phyloP scores from a whole-genome alignment of 2,888 invertebrate genomes.

The Caradrina clavipalpis region DNA sequence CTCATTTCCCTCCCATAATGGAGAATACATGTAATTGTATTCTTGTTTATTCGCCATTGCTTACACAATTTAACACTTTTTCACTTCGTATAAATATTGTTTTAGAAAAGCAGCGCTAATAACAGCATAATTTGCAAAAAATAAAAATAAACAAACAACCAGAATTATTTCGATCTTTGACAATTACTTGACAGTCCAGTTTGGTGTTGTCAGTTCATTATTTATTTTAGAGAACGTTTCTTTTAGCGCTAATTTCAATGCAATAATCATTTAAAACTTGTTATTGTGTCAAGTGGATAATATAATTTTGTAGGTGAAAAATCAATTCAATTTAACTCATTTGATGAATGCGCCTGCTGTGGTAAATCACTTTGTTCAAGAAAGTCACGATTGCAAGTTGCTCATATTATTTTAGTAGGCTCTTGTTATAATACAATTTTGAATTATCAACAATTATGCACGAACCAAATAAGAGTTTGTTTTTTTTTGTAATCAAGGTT shows the following conservation, averaged over 20 bases:
- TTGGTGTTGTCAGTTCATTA: slow-evolving; percentile 19
- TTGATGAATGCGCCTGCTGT: not conserved
- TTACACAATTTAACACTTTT: not conserved
- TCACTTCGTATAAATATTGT: not conserved
- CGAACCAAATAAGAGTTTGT: not conserved
- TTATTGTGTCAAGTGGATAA: not conserved
- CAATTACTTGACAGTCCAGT: not conserved
- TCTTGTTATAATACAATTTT: not conserved
- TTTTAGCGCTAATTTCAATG: not conserved
- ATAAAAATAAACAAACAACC: slow-evolving; percentile 30
- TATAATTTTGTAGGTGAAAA: too few relatives aligned
- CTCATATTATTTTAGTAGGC: slow-evolving; percentile 27
- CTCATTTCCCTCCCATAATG: slow-evolving; percentile 72
- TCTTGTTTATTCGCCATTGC: slow-evolving; percentile 63
- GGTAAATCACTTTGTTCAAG: too few relatives aligned
- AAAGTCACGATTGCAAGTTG: not conserved
- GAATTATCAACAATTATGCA: not conserved
- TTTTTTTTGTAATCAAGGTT: not conserved
- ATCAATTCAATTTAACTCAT: not conserved
- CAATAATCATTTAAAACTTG: not conserved
- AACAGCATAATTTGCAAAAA: not conserved
- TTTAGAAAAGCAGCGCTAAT: not conserved
- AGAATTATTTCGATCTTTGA: not conserved
- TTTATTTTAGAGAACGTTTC: not conserved
- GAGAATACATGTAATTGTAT: slow-evolving; percentile 74